Conservation (phyloP, 2,888 invertebrate species). For the Neoascia interrupta region DNA sequence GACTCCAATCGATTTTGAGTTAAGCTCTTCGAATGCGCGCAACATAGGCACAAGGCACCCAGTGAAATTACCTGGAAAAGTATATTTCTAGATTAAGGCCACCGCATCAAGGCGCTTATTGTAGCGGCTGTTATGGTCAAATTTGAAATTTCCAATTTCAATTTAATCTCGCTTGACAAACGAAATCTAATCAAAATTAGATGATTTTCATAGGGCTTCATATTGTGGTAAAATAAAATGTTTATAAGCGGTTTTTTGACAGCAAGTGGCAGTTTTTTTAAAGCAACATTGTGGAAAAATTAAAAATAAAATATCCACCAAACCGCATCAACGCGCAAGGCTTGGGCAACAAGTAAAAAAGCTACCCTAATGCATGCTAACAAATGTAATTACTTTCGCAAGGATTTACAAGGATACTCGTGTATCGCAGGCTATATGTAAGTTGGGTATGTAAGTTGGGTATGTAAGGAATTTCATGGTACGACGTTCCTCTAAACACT, state of each 20-base stretch:
- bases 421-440: too few species aligned
- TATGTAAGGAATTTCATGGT: too few species aligned
- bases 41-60: constrained; percentile 1
- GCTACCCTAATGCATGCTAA: constrained; percentile 33
- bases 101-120: background rate
- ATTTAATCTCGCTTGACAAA: constrained; percentile 20
- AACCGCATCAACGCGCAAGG: too few species aligned
- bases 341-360: too few species aligned
- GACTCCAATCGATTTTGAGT: constrained; percentile 36
- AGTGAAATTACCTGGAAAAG: constrained; percentile 59
- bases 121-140: constrained; percentile 6
- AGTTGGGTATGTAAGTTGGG: too few species aligned
- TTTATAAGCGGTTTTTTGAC: background rate
- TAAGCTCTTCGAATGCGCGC: constrained; percentile 21
- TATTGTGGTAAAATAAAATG: too few species aligned
- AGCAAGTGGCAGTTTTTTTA: background rate
- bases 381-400: constrained; percentile 60
- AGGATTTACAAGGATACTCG: too few species aligned
- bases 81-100: constrained; percentile 51
- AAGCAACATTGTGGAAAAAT: background rate
- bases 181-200: constrained; percentile 1
- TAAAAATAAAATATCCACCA: background rate
- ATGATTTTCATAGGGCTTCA: background rate
- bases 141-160: constrained; percentile 49
- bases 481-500: too few species aligned